A percentile compares a stretch with the other conserved stretches of the same genome.
phyloP scores from a whole-genome alignment of 2,113 vertebrate genomes.

The Halichoeres trimaculatus region DNA sequence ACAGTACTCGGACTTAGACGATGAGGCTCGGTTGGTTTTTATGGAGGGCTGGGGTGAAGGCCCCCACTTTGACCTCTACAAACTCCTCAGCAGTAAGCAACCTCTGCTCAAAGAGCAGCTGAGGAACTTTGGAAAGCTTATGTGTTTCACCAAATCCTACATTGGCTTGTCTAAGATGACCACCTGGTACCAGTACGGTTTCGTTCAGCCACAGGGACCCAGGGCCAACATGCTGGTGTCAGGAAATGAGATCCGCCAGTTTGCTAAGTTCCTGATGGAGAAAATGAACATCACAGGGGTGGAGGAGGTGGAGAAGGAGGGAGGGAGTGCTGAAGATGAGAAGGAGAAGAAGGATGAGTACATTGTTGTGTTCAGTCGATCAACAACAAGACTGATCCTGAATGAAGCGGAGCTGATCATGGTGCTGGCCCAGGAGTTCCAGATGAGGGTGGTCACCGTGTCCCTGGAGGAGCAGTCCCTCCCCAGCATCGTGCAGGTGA shows the following conservation, averaged over 20 bases:
- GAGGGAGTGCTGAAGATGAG: conserved; percentile 49
- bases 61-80: conserved; percentile 93
- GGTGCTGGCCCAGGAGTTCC: conserved; percentile 93
- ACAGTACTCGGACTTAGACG: conserved; percentile 91
- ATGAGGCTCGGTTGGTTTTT: conserved; percentile 92
- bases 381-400: conserved; percentile 91
- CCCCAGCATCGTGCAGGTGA: conserved; percentile 86
- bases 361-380: conserved; percentile 93
- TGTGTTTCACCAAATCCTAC: conserved; percentile 95
- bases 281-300: conserved; percentile 88
- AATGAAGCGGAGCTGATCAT: conserved; percentile 96
- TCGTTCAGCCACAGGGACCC: conserved; percentile 96
- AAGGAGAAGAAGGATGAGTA: conserved; percentile 85
- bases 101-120: conserved; percentile 93
- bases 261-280: conserved; percentile 86
- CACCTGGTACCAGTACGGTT: conserved; percentile 99
- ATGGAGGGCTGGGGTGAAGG: conserved; percentile 98
- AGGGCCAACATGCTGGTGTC: conserved; percentile 97
- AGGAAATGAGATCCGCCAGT: conserved; percentile 94
- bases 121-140: conserved; percentile 90
- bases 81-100: conserved; percentile 92
- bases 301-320: conserved; percentile 73
- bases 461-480: conserved; percentile 94
- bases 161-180: conserved; percentile 96
- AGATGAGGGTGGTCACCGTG: conserved; percentile 93